These are phyloP conservation scores for Clarias pachynema DNA, from an alignment of 2,797 vertebrate species.

Conservation along the genomic window DNA sequence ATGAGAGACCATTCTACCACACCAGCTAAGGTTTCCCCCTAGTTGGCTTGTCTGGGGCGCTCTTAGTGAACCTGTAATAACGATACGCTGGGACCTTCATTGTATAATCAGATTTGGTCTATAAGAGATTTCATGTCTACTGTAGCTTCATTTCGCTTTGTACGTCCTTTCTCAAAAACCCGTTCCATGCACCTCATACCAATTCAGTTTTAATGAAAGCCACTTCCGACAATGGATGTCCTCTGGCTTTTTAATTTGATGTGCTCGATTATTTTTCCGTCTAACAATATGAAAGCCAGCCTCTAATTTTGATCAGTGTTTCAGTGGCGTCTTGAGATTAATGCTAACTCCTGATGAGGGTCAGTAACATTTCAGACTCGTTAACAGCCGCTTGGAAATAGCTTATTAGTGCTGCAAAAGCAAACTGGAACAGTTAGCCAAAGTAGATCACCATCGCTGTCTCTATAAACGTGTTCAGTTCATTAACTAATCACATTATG, in stretches of 20 bases:
- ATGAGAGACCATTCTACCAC: background rate
- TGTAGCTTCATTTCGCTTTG: background rate
- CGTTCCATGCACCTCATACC: background rate
- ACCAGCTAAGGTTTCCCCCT: background rate
- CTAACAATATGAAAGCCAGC: background rate
- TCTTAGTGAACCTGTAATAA: background rate
- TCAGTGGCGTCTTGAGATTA: background rate
- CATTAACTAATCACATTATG: slow-evolving; percentile 24
- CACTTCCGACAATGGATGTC: background rate
- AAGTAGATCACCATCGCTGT: background rate
- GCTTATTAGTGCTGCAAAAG: background rate
- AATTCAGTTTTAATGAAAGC: slow-evolving; percentile 1
- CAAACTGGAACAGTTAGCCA: background rate
- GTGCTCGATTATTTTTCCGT: background rate
- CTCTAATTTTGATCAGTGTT: background rate
- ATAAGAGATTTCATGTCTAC: background rate
- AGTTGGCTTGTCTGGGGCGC: background rate
- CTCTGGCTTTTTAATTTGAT: background rate
- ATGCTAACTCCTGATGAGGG: background rate
- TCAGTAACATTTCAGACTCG: background rate
- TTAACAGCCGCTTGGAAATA: background rate
- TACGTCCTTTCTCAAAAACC: background rate
- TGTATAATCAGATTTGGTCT: background rate
- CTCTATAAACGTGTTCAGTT: slow-evolving; percentile 6
- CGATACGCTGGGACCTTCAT: background rate